Conservation (phyloP, 2,888 invertebrate genomes). For the Leistus spinibarbis region DNA sequence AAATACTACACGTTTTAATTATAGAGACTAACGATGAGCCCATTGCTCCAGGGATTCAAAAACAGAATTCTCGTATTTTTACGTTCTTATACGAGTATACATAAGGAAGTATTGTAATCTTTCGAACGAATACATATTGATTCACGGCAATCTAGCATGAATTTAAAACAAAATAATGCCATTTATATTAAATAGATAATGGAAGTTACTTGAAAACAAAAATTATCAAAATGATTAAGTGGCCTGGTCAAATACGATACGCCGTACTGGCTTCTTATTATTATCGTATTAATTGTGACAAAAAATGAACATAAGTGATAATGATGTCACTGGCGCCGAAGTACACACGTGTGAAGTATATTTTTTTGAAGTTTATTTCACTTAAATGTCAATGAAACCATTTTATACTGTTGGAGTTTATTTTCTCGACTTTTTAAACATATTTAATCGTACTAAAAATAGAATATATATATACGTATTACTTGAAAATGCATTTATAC, state of each 20-base stretch:
- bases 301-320: constrained; percentile 1
- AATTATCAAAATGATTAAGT: background rate
- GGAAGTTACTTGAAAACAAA: background rate
- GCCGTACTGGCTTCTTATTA: background rate
- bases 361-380: background rate
- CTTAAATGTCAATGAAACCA: background rate
- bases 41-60: too few relatives aligned
- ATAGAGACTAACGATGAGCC: too few relatives aligned
- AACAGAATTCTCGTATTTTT: too few relatives aligned
- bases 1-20: too few relatives aligned
- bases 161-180: too few relatives aligned
- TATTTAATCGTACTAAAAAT: background rate
- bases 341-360: background rate
- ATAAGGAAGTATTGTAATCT: too few relatives aligned
- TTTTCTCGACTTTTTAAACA: background rate
- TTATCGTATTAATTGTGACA: background rate
- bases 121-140: too few relatives aligned
- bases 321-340: constrained; percentile 5
- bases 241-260: background rate
- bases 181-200: too few relatives aligned
- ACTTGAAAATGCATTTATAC: background rate
- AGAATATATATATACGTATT: background rate
- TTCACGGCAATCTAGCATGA: too few relatives aligned
- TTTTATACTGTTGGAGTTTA: background rate
- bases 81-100: too few relatives aligned